A percentile compares a stretch with the other conserved stretches of the same genome.
phyloP scores from a whole-genome alignment of 2,113 vertebrate genomes.

The Paramormyrops kingsleyae region DNA sequence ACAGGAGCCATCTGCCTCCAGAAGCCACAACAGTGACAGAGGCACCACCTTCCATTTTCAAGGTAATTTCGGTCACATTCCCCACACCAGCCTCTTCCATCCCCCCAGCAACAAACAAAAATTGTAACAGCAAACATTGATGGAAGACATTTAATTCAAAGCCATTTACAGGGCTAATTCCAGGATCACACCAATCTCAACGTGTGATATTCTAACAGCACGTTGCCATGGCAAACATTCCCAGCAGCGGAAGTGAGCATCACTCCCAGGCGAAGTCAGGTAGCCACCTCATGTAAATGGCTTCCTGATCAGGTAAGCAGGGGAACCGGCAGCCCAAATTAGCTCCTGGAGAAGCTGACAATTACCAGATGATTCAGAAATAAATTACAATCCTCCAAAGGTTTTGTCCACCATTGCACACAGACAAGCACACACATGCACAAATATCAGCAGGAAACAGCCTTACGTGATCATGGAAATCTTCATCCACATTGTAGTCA shows the following conservation, averaged over 20 bases:
- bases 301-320: neutral
- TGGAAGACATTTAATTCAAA: neutral
- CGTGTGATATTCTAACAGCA: neutral
- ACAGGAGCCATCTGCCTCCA: neutral
- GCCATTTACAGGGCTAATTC: neutral
- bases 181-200: neutral
- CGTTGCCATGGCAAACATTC: neutral
- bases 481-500: neutral
- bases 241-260: neutral
- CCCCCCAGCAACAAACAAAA: neutral
- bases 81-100: neutral
- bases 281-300: neutral
- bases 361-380: neutral
- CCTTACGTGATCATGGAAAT: neutral
- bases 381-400: neutral
- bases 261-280: neutral
- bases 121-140: neutral
- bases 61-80: neutral
- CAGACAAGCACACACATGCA: neutral
- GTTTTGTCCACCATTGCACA: neutral
- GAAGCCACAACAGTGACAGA: neutral
- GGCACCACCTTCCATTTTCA: neutral
- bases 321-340: neutral
- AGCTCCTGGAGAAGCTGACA: neutral
- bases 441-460: neutral